phyloP scores from a whole-genome alignment of 2,113 vertebrate species.

The Pelmatolapia mariae region DNA sequence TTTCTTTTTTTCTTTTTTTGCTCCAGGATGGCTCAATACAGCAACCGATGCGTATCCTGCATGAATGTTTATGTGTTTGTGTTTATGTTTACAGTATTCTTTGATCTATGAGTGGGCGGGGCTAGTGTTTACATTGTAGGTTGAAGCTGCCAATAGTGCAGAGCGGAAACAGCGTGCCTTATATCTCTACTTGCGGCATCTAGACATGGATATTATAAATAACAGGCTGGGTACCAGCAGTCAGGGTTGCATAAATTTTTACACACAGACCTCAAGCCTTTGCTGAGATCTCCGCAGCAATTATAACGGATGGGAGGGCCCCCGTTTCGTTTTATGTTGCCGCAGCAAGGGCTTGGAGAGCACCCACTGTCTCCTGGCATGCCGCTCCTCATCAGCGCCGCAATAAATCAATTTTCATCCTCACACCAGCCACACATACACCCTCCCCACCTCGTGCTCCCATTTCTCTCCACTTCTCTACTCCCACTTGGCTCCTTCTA shows the following conservation, averaged over 20 bases:
- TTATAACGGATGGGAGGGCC: slow-evolving; percentile 63
- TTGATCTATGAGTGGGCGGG: background rate
- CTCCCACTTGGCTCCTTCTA: slow-evolving; percentile 38
- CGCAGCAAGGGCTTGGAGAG: slow-evolving; percentile 59
- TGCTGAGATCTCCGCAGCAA: slow-evolving; percentile 66
- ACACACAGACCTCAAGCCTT: slow-evolving; percentile 41
- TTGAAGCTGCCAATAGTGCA: background rate
- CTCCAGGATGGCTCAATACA: background rate
- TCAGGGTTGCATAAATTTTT: slow-evolving; percentile 54
- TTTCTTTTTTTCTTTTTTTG: background rate
- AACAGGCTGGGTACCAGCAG: slow-evolving; percentile 27
- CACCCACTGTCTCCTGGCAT: slow-evolving; percentile 64
- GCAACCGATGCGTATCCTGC: background rate
- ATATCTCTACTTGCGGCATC: slow-evolving; percentile 10
- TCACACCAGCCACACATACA: slow-evolving; percentile 31
- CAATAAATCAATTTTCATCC: slow-evolving; percentile 80
- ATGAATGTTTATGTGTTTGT: background rate
- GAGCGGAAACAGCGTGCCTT: background rate
- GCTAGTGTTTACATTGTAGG: slow-evolving; percentile 17
- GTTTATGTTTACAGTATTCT: background rate
- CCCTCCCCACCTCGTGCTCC: slow-evolving; percentile 35
- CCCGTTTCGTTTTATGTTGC: slow-evolving; percentile 68
- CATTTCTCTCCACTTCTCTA: slow-evolving; percentile 37
- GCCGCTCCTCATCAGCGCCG: slow-evolving; percentile 70
- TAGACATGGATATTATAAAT: slow-evolving; percentile 45